phyloP scores from a whole-genome alignment of 2,888 invertebrate species.

The Pandemis corylana region DNA sequence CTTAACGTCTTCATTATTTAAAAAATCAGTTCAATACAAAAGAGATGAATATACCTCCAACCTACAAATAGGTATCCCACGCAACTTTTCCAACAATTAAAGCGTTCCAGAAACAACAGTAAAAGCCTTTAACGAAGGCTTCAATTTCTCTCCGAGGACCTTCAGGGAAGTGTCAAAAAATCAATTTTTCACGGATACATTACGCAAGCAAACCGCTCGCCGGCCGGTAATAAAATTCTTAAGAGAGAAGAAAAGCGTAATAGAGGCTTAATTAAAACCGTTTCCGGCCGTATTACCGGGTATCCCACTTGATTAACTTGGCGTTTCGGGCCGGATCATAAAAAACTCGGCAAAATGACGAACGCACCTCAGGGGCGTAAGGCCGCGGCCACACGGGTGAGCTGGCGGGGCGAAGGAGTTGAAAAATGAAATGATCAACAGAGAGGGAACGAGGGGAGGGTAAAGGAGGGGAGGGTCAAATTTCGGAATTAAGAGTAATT shows the following conservation, averaged over 20 bases:
- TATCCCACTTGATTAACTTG: slow-evolving; percentile 69
- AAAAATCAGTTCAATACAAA: too few species aligned
- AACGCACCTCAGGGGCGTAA: slow-evolving; percentile 54
- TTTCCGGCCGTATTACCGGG: slow-evolving; percentile 59
- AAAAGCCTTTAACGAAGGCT: too few species aligned
- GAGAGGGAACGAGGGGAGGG: too few species aligned
- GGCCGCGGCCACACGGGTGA: slow-evolving; percentile 43
- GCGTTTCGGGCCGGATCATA: slow-evolving; percentile 64
- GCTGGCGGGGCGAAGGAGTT: not conserved
- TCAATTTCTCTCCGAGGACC: too few species aligned
- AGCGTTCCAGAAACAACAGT: too few species aligned
- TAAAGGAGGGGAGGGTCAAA: too few species aligned
- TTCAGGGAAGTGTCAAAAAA: not conserved
- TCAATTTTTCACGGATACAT: slow-evolving; percentile 6
- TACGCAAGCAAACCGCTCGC: slow-evolving; percentile 28
- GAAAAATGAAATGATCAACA: too few species aligned
- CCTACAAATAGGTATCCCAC: too few species aligned
- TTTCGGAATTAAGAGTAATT: too few species aligned
- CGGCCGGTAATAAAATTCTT: slow-evolving; percentile 53
- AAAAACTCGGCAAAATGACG: slow-evolving; percentile 64
- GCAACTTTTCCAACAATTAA: too few species aligned
- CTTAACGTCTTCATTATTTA: too few species aligned
- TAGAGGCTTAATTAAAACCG: slow-evolving; percentile 76
- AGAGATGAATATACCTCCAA: too few species aligned
- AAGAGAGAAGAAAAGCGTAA: slow-evolving; percentile 66